Base-by-base conservation (phyloP, 2,797 vertebrate species). In the Mycteria americana region DNA sequence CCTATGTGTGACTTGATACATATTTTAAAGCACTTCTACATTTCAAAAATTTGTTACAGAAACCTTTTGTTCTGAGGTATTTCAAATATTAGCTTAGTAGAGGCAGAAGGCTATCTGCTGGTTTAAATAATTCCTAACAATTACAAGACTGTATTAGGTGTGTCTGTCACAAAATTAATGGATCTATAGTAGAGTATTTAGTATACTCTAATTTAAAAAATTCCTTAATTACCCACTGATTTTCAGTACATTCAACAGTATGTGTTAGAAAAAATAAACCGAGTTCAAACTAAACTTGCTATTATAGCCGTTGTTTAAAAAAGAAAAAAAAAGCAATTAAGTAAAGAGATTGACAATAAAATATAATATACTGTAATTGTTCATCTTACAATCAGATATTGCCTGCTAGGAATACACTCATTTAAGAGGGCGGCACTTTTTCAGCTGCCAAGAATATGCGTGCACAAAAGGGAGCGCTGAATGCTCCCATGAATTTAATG, bases 101-200 rank as follows among this genome's bases (percentile, higher is more conserved):
- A 83, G 18, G 74, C 13, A 95, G 27, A 74, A 59, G 25, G 28
- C 25, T 95, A 50, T 77, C 60, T 85, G 35, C 56, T 51, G n/a
- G 28, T 35, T 51, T 89, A 50, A 93, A 54, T 75, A 89, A 92
- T 45, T 96, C 46, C 78, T 85, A 64, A 89, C 87, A 86, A 46
- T 50, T 59, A 65, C 27, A 82, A 82, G 62, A 43, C 37, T 50
- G 4, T 37, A 46, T 88, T 80, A 82, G 21, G 8, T 10, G 19
- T 74, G 70, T 72, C 88, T 92, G 37, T 92, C 77, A 93, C 53
- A 65, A 95, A 95, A 96, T 91, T 89, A 97, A 74, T 65, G 63
- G 56, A 94, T 85, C 78, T 37, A 64, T 4, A 82, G 35, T 13
- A 39, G 37, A 39, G 37, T 39, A 39, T 39, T 39, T 39, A 37